Evolutionary conservation across 2,113 vertebrate genomes (phyloP), one percentile per base, ranked within the genome.

Genomic region (Tiliqua scincoides): DNA sequence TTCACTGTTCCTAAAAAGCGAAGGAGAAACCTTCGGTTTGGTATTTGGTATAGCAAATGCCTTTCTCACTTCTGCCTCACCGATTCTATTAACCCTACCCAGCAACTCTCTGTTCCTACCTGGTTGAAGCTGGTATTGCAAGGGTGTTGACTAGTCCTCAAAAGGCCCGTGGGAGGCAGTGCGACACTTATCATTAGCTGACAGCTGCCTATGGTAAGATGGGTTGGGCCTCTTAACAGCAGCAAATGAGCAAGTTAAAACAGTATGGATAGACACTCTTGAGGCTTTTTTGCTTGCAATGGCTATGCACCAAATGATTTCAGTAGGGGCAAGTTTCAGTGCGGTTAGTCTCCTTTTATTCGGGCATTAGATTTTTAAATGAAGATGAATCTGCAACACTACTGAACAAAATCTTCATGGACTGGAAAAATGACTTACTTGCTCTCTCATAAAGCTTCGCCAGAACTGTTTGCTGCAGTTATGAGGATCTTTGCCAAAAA

Each of bases 101-200:
- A 88, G 77, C 32, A 82, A 78, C 18, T 72, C 87, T 71, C 8
- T 80, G 82, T 62, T 92, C 82, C 9, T n/a, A 40, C 52, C n/a
- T 81, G 63, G 35, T 14, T 93, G 68, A 91, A 78, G 2, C 8
- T 80, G 57, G 82, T 14, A 62, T 65, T 1, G 4, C 2, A 82
- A 89, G 37, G 75, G 65, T 70, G 12, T 40, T 59, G 80, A 63
- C 8, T 85, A 25, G 15, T 76, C 73, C 57, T 90, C 89, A 61
- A 67, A 67, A 0, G 0, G 30, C 21, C 23, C 62, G 78, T 6
- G 1, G 5, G 12, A 52, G 48, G 87, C 77, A 70, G 57, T 10
- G 17, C 21, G 54, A 84, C 77, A 91, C 48, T 54, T 88, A 32
- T 11, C 32, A 65, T 7, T 72, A 1, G 20, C 74, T 67, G 1